Evolutionary conservation across 2,797 vertebrate species (phyloP), one percentile per base, ranked within the genome.

Genomic region (Chrysolophus pictus): DNA sequence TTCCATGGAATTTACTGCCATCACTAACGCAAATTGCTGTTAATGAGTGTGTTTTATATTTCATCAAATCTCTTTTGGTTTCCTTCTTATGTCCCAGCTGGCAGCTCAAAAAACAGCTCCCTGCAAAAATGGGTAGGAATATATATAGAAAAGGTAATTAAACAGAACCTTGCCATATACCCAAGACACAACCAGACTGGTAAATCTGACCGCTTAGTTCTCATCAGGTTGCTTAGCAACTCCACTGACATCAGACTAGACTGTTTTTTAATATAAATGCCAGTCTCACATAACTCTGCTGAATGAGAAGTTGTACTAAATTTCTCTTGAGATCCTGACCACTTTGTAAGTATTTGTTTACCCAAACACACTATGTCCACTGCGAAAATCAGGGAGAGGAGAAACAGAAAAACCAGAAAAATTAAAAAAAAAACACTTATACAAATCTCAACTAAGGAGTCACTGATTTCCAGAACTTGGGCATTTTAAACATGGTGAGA

Each of bases 21-120:
- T 97, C 95, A 97, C 89, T 95, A 96, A 96, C 88, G 95, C 92
- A 97, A 97, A 93, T 81, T 93, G 73, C 88, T 97, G 95, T 95
- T 96, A 97, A 97, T 93, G 93, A 96, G 75, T 0, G 0, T 84
- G 90, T 95, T 97, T 97, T 91, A 64, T 93, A 96, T 97, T 97
- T 97, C 90, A 92, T 37, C 49, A 96, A 94, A 95, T 90, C 93
- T 97, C 90, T 96, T 95, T 85, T 96, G 82, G 70, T 95, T 97
- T 95, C 91, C 79, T 95, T 81, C 88, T 88, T 92, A 83, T 47
- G 75, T 93, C 85, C 96, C 89, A 95, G 93, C 80, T 95, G 91
- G 82, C 84, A 96, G 95, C 76, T 91, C 83, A 96, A 77, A 92
- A 94, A 93, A 90, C 21, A n/a, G 70, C 69, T 93, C 84, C 83